Percentiles rank a stretch among this genome's conserved stretches.
Conservation (phyloP, 2,888 invertebrate species). For the Coelinius sp. region DNA sequence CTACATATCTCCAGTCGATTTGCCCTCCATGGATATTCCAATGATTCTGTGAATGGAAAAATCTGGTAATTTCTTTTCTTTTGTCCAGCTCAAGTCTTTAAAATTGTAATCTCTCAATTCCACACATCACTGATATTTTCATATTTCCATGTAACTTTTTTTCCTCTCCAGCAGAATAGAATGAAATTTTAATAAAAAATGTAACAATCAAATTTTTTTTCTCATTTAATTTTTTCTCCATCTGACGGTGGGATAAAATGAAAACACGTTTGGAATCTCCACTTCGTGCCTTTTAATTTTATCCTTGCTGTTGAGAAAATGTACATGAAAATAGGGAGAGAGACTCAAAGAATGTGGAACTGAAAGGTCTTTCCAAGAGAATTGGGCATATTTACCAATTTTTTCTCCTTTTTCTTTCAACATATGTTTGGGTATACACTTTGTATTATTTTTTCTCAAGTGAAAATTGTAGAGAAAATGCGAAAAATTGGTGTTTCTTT, state of each 20-base stretch:
- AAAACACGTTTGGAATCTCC: not conserved
- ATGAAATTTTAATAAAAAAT: too few relatives aligned
- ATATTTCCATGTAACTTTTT: not conserved
- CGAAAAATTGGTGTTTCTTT: too few relatives aligned
- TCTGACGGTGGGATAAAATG: not conserved
- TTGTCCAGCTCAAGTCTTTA: not conserved
- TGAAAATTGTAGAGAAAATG: too few relatives aligned
- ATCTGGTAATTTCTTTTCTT: not conserved
- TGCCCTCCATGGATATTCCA: slow-evolving; percentile 5
- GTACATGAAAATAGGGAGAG: not conserved
- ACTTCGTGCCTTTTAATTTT: not conserved
- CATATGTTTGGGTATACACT: not conserved
- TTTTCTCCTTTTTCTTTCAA: not conserved
- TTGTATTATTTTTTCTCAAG: too few relatives aligned
- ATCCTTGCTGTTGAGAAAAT: not conserved
- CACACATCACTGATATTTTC: slow-evolving; percentile 4
- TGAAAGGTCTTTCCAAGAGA: not conserved
- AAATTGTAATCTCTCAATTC: not conserved
- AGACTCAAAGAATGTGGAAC: not conserved
- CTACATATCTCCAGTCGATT: not conserved
- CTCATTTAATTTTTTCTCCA: not conserved
- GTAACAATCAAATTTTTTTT: slow-evolving; percentile 1
- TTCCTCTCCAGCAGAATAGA: not conserved
- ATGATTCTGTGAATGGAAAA: not conserved
- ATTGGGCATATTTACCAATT: slow-evolving; percentile 12